phyloP scores from a whole-genome alignment of 2,113 vertebrate species.

The Carlito syrichta region DNA sequence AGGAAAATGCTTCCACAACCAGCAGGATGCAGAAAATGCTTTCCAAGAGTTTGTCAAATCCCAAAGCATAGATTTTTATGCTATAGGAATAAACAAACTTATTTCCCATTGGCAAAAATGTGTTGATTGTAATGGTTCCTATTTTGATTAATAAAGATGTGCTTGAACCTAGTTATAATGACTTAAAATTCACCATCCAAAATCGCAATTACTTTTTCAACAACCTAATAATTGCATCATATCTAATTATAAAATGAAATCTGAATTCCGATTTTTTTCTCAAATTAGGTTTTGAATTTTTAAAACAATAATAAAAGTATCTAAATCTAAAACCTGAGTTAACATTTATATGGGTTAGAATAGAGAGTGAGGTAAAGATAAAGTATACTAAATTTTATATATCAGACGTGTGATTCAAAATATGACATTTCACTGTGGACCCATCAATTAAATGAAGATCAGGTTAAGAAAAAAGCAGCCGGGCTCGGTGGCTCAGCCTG shows the following conservation, averaged over 20 bases:
- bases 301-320: neutral
- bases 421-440: neutral
- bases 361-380: neutral
- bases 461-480: neutral
- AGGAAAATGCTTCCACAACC: too few relatives aligned
- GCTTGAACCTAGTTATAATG: too few relatives aligned
- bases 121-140: too few relatives aligned
- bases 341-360: neutral
- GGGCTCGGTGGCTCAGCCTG: too few relatives aligned
- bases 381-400: neutral
- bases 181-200: too few relatives aligned
- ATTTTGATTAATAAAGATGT: too few relatives aligned
- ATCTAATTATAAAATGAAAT: neutral
- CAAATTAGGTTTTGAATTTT: neutral
- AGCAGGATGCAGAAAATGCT: too few relatives aligned
- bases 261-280: neutral
- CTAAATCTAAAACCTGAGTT: slow-evolving; percentile 1
- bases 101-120: too few relatives aligned
- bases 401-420: neutral
- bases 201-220: too few relatives aligned
- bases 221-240: neutral
- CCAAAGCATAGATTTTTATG: too few relatives aligned
- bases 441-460: slow-evolving; percentile 8
- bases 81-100: too few relatives aligned
- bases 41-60: too few relatives aligned